These are phyloP conservation scores for Horisme vitalbata DNA, from an alignment of 2,888 invertebrate genomes.

Conservation along the genomic window DNA sequence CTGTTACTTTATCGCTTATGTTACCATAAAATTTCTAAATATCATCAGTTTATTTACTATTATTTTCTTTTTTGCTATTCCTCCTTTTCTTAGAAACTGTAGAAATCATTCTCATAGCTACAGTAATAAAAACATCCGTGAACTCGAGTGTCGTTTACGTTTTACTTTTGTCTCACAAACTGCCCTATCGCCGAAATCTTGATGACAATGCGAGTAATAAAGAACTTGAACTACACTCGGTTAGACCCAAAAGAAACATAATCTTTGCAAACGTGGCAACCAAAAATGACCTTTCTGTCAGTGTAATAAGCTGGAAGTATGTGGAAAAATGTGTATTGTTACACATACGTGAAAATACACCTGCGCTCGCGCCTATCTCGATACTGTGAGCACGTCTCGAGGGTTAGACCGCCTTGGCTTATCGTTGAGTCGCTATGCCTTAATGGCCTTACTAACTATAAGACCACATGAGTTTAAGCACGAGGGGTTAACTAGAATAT, in stretches of 20 bases:
- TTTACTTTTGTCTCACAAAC: conserved; percentile 59
- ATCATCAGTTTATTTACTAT: background rate
- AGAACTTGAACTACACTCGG: conserved; percentile 52
- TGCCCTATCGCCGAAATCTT: conserved; percentile 60
- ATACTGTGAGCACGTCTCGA: conserved; percentile 72
- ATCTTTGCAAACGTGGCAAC: conserved; percentile 9
- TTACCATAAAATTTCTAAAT: conserved; percentile 8
- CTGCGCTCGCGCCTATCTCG: conserved; percentile 65
- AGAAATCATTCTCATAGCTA: conserved; percentile 44
- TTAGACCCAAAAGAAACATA: conserved; percentile 41
- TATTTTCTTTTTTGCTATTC: background rate
- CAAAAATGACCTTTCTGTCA: conserved; percentile 39
- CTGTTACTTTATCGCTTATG: conserved; percentile 7
- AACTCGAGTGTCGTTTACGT: conserved; percentile 41
- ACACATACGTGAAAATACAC: conserved; percentile 65
- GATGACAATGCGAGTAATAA: conserved; percentile 70
- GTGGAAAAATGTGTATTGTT: conserved; percentile 34
- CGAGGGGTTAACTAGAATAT: conserved; percentile 51
- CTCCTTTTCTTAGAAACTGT: conserved; percentile 14
- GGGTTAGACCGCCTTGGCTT: conserved; percentile 57
- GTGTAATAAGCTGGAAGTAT: conserved; percentile 29
- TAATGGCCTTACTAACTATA: conserved; percentile 68
- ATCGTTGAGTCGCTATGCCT: conserved; percentile 61
- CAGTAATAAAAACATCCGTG: conserved; percentile 48
- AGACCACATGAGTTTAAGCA: conserved; percentile 63